Conservation (phyloP, 2,888 invertebrate species). For the Cinara cedri region DNA sequence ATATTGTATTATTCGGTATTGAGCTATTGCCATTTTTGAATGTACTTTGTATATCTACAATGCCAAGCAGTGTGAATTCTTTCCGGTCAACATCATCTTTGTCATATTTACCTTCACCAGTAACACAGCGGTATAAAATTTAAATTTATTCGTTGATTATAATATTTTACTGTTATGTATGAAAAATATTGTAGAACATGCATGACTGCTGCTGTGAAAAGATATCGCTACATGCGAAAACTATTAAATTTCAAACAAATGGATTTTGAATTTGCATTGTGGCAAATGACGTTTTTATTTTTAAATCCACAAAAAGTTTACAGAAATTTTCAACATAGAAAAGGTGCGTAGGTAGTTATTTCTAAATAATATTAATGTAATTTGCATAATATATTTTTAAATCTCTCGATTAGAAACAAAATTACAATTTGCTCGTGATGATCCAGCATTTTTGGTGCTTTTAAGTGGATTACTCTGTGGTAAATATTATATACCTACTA, state of each 20-base stretch:
- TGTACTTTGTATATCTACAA: background rate
- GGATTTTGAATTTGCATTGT: slow-evolving; percentile 99
- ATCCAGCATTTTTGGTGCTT: slow-evolving; percentile 96
- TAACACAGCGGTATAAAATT: slow-evolving; percentile 60
- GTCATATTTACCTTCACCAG: slow-evolving; percentile 60
- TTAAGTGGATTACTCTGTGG: slow-evolving; percentile 82
- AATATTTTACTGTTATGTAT: background rate
- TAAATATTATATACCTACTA: slow-evolving; percentile 64
- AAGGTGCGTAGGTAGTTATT: slow-evolving; percentile 73
- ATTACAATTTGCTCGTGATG: slow-evolving; percentile 97
- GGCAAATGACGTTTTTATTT: slow-evolving; percentile 98
- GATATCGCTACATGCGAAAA: slow-evolving; percentile 84
- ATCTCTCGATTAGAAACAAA: slow-evolving; percentile 81
- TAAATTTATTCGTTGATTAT: background rate
- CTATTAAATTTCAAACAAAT: slow-evolving; percentile 92
- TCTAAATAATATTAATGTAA: background rate
- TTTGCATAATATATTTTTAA: slow-evolving; percentile 35
- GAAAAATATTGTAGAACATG: slow-evolving; percentile 68
- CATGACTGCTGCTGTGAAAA: slow-evolving; percentile 84
- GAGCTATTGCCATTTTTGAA: background rate
- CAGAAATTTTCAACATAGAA: slow-evolving; percentile 95
- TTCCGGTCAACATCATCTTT: slow-evolving; percentile 49
- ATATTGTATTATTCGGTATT: background rate
- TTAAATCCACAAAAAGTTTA: slow-evolving; percentile 95
- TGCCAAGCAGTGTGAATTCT: slow-evolving; percentile 53